Percentiles rank a stretch among this genome's conserved stretches.
phyloP scores from a whole-genome alignment of 1,140 invertebrate species.

The Macrotrachela quadricornifera region DNA sequence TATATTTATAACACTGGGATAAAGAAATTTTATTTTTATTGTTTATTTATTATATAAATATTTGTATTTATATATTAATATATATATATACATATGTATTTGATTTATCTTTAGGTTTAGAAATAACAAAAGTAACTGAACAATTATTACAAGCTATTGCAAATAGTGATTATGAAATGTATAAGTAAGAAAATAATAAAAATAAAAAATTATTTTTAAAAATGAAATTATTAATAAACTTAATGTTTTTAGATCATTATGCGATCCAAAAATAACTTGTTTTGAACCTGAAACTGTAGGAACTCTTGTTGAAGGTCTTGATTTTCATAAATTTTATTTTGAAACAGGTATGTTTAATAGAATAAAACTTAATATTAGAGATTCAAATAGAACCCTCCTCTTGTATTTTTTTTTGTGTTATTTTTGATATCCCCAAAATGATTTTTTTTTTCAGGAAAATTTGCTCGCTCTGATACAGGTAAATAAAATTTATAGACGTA shows the following conservation, averaged over 20 bases:
- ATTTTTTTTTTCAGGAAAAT: neutral
- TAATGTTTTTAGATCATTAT: slow-evolving; percentile 86
- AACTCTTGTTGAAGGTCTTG: slow-evolving; percentile 95
- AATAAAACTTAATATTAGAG: too few relatives aligned
- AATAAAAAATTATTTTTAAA: neutral
- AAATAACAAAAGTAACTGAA: slow-evolving; percentile 96
- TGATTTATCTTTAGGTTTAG: slow-evolving; percentile 22
- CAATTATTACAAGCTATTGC: slow-evolving; percentile 91
- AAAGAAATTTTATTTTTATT: too few relatives aligned
- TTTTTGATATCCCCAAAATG: too few relatives aligned
- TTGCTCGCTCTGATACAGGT: slow-evolving; percentile 4
- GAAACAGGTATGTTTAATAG: slow-evolving; percentile 59
- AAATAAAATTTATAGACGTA: neutral
- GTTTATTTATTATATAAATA: too few relatives aligned
- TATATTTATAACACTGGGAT: too few relatives aligned
- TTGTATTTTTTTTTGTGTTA: too few relatives aligned
- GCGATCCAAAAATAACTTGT: slow-evolving; percentile 89
- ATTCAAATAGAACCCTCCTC: too few relatives aligned
- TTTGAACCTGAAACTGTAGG: slow-evolving; percentile 96
- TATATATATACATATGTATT: too few relatives aligned
- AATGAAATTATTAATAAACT: too few relatives aligned
- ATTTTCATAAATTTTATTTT: slow-evolving; percentile 99
- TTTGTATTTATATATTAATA: too few relatives aligned
- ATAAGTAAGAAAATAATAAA: slow-evolving; percentile 37
- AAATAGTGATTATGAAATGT: slow-evolving; percentile 87